Percentiles rank a stretch among this genome's conserved stretches.
Conservation (phyloP, 2,888 invertebrate genomes). For the Caenorhabditis angaria region DNA sequence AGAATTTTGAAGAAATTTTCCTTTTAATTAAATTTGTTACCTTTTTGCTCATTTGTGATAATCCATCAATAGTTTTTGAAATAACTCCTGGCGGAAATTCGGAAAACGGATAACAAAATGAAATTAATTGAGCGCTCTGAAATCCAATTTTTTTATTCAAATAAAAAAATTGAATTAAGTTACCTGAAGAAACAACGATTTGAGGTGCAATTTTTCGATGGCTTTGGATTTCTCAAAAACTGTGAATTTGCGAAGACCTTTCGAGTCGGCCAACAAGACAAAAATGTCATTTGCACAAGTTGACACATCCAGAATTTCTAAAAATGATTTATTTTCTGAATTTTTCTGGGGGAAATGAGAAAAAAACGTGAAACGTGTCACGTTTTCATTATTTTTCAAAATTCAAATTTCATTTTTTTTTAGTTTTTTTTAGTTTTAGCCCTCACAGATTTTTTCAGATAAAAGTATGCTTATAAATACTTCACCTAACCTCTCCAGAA, state of each 20-base stretch:
- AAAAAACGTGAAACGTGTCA: too few relatives aligned
- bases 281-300: conserved; percentile 53
- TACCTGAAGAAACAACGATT: conserved; percentile 36
- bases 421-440: too few relatives aligned
- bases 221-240: conserved; percentile 42
- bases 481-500: too few relatives aligned
- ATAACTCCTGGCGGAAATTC: conserved; percentile 15
- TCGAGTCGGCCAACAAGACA: conserved; percentile 45
- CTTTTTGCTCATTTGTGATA: conserved; percentile 24
- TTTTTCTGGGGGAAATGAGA: background rate
- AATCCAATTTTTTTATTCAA: conserved; percentile 6
- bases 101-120: conserved; percentile 14
- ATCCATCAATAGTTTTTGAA: conserved; percentile 25
- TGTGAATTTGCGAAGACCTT: conserved; percentile 47
- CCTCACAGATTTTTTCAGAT: too few relatives aligned
- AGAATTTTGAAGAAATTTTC: background rate
- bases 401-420: too few relatives aligned
- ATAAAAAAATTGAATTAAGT: background rate
- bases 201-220: conserved; percentile 46
- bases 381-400: too few relatives aligned
- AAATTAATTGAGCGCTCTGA: conserved; percentile 23
- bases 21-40: background rate
- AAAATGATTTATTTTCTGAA: too few relatives aligned
- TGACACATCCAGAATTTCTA: conserved; percentile 49
- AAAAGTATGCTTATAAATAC: too few relatives aligned